Conservation (phyloP, 2,888 invertebrate genomes). For the Leptarthrus brevirostris region DNA sequence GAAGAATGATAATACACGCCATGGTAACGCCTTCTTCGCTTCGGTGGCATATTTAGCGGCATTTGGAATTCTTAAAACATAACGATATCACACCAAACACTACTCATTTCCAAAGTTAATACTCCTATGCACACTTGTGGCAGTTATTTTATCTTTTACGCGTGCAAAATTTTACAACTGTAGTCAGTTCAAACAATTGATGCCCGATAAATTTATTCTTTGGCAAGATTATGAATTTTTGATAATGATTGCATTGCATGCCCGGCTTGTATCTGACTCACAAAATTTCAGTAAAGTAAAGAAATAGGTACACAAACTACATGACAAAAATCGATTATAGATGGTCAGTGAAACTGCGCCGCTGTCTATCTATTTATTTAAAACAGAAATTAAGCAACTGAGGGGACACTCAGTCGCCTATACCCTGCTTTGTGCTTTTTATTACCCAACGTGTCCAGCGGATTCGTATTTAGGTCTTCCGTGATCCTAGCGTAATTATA, state of each 20-base stretch:
- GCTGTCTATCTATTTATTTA: too few relatives aligned
- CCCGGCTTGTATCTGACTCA: slow-evolving; percentile 41
- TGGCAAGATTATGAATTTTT: slow-evolving; percentile 55
- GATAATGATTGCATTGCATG: slow-evolving; percentile 59
- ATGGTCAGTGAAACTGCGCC: slow-evolving; percentile 5
- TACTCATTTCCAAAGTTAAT: neutral
- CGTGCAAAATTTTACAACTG: neutral
- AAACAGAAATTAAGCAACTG: too few relatives aligned
- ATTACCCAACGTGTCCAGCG: too few relatives aligned
- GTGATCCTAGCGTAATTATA: too few relatives aligned
- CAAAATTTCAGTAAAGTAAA: neutral
- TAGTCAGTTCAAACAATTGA: too few relatives aligned
- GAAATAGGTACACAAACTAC: neutral
- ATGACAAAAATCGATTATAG: slow-evolving; percentile 42
- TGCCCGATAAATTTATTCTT: neutral
- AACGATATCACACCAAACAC: too few relatives aligned
- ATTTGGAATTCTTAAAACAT: too few relatives aligned
- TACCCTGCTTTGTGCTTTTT: too few relatives aligned
- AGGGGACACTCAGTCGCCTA: too few relatives aligned
- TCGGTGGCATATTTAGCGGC: slow-evolving; percentile 64
- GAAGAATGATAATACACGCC: slow-evolving; percentile 67
- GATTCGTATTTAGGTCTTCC: too few relatives aligned
- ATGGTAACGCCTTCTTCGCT: slow-evolving; percentile 64
- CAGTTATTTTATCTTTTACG: neutral
- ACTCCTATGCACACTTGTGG: neutral